These are phyloP conservation scores for Euplexia lucipara DNA, from an alignment of 2,888 invertebrate species.

Conservation along the genomic window DNA sequence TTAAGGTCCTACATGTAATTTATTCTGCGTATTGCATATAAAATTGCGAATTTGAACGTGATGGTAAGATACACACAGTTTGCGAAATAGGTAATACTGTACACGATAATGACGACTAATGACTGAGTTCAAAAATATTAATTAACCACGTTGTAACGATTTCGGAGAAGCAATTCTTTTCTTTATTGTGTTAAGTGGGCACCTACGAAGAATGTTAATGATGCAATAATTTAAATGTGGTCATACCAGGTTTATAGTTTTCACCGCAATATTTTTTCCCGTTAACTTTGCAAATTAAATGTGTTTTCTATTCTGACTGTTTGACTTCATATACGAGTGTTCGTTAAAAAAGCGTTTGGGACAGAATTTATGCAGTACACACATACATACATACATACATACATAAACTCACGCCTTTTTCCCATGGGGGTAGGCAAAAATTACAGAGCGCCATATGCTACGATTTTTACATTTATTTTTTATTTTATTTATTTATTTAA, in stretches of 20 bases:
- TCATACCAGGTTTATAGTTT: neutral
- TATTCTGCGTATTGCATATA: conserved; percentile 12
- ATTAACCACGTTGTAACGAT: conserved; percentile 5
- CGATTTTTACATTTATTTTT: too few species aligned
- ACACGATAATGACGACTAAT: conserved; percentile 10
- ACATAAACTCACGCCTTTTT: too few species aligned
- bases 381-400: too few species aligned
- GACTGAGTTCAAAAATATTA: conserved; percentile 21
- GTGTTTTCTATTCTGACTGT: too few species aligned
- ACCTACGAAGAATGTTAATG: neutral
- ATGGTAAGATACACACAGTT: conserved; percentile 4
- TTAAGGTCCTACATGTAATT: neutral
- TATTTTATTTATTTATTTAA: too few species aligned
- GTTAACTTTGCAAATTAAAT: neutral
- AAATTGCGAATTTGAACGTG: conserved; percentile 9
- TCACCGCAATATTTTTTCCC: neutral
- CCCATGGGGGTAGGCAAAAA: too few species aligned
- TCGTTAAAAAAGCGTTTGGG: too few species aligned
- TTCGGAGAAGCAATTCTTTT: conserved; percentile 36
- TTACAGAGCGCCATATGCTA: too few species aligned
- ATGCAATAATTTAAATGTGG: neutral
- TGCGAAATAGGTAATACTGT: conserved; percentile 16
- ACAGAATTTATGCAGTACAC: too few species aligned
- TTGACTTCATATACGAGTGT: too few species aligned
- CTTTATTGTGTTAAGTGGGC: neutral